Conservation (phyloP, 2,113 vertebrate species). For the Spizaetus ornatus region DNA sequence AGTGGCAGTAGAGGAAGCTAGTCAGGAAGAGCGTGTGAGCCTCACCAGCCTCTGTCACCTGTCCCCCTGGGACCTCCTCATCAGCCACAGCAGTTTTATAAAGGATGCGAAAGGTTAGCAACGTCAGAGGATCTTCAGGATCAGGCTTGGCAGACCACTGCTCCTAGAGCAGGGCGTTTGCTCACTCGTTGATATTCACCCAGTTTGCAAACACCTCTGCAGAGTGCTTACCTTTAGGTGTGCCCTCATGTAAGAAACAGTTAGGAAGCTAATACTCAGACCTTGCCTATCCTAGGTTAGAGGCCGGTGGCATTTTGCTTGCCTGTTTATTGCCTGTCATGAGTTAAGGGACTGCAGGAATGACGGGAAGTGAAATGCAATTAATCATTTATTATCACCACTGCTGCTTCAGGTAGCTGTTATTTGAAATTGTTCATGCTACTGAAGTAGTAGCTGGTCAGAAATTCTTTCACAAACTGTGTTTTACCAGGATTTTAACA, state of each 20-base stretch:
- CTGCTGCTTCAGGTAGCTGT: background rate
- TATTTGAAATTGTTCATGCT: background rate
- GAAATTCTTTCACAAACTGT: background rate
- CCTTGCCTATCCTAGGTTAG: background rate
- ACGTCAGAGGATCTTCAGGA: background rate
- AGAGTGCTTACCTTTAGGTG: background rate
- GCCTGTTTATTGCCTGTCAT: background rate
- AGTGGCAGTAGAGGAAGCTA: background rate
- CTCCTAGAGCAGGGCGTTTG: background rate
- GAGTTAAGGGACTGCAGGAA: background rate
- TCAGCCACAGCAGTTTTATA: background rate
- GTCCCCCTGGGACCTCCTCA: background rate
- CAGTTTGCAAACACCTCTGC: background rate
- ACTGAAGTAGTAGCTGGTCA: background rate
- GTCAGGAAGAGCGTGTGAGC: background rate
- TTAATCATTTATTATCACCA: background rate
- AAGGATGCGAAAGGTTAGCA: background rate
- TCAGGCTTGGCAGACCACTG: background rate
- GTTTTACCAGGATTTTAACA: background rate
- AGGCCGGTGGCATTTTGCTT: background rate
- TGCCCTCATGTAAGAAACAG: background rate
- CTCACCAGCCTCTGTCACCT: accelerated
- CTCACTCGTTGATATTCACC: background rate
- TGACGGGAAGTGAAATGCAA: background rate
- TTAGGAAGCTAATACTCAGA: background rate